Base-by-base conservation (phyloP, 37 sponge, comb jelly and placozoan genomes). In the Eunapius fragilis region DNA sequence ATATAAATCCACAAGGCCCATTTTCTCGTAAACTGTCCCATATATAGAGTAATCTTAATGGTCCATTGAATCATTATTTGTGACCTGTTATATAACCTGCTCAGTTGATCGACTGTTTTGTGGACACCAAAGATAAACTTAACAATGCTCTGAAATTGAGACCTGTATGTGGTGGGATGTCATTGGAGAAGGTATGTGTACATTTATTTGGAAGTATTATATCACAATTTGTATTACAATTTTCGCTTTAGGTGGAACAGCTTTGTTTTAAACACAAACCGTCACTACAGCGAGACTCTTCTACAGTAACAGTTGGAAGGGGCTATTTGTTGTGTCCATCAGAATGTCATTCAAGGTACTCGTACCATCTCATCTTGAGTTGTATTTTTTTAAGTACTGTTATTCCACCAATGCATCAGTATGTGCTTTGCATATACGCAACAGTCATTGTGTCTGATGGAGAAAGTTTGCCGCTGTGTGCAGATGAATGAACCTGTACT, bases 401-500 rank as follows among this genome's bases (percentile, higher is more conserved):
- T 38, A 70, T 83, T 37, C 33, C 74, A 41, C 83, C 68, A 32
- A 35, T 77, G 9, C 19, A 70, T 5, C 33, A 89, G 85, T 36
- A 24, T 79, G 58, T 73, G 74, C 36, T 95, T 80, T 86, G 95
- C 97, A 1, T 88, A 92, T 84, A 98, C 99, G 4, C 92, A 90
- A 32, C 79, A 77, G n/a, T 85, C 96, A 2, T 80, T 93, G 19
- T 73, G 84, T 23, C 82, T 98, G 68, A 71, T 98, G 89, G 99
- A 98, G 89, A 86, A 73, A 17, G 77, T 98, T 23, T 80, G 91
- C 4, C 69, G 90, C 17, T 97, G 96, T 85, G 94, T 98, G 9
- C 89, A 89, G 41, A 85, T 87, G 82, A 70, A 83, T 35, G 99
- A 98, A 67, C 97, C 99, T 19, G 94, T 97, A 25, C 89, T 98